phyloP scores from a whole-genome alignment of 2,797 vertebrate genomes.

The Scolopax bukidnonensis region DNA sequence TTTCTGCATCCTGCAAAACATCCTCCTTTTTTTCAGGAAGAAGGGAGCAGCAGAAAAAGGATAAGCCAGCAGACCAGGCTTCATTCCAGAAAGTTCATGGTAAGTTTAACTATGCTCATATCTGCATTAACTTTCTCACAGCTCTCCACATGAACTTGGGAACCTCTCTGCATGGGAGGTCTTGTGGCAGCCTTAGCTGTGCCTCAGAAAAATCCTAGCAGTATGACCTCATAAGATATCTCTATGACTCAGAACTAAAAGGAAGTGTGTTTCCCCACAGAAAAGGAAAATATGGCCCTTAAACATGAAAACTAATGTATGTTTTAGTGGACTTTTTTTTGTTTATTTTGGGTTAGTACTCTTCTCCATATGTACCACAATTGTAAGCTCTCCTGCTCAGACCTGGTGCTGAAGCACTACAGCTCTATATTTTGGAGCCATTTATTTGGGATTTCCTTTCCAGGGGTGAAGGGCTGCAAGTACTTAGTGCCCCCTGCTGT shows the following conservation, averaged over 20 bases:
- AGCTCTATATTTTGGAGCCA: background rate
- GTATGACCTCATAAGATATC: background rate
- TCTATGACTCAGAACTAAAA: background rate
- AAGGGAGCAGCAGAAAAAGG: background rate
- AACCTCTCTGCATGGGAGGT: background rate
- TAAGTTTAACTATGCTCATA: background rate
- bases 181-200: background rate
- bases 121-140: background rate
- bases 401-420: background rate
- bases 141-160: background rate
- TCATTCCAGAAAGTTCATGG: background rate
- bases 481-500: slow-evolving; percentile 16
- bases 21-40: background rate
- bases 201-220: background rate
- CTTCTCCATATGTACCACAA: background rate
- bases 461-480: background rate
- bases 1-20: background rate
- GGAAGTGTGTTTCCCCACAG: fast-evolving
- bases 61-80: background rate
- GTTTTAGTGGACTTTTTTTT: background rate
- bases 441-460: background rate
- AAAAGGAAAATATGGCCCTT: background rate
- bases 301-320: background rate
- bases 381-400: background rate
- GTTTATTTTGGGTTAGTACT: background rate